phyloP scores from a whole-genome alignment of 2,888 invertebrate species.

The Ormyrus labotus region DNA sequence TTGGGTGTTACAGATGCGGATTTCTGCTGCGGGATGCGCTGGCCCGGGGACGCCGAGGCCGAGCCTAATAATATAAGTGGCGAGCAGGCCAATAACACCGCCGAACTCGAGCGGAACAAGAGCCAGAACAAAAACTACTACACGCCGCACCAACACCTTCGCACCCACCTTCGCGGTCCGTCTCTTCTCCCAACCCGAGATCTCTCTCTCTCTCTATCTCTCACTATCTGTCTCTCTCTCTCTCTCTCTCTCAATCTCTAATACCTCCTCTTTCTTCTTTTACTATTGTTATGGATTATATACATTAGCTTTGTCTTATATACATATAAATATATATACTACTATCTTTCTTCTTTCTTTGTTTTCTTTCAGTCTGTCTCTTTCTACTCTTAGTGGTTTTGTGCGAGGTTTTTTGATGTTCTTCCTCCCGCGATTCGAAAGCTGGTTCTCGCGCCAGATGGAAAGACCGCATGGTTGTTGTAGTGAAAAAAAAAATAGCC shows the following conservation, averaged over 20 bases:
- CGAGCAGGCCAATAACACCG: conserved; percentile 62
- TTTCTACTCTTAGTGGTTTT: background rate
- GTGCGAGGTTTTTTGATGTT: too few relatives aligned
- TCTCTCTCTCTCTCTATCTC: background rate
- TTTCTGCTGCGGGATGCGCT: conserved; percentile 91
- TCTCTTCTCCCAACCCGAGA: conserved; percentile 66
- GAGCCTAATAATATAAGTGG: conserved; percentile 58
- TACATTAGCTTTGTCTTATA: conserved; percentile 2
- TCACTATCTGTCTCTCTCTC: too few relatives aligned
- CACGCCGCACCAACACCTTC: conserved; percentile 75
- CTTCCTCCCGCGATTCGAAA: too few relatives aligned
- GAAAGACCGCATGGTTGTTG: too few relatives aligned
- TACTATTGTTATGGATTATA: background rate
- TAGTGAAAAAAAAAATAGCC: too few relatives aligned
- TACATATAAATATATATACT: conserved; percentile 7
- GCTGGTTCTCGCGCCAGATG: too few relatives aligned
- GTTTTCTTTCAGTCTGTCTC: background rate
- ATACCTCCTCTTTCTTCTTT: too few relatives aligned
- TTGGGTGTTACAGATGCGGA: conserved; percentile 88
- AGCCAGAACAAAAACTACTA: conserved; percentile 74
- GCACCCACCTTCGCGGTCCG: conserved; percentile 76
- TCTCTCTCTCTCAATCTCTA: too few relatives aligned
- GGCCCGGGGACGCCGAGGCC: conserved; percentile 83
- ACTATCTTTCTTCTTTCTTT: background rate
- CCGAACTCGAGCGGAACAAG: conserved; percentile 63